Evolutionary conservation across 2,113 vertebrate species (phyloP), one percentile per base, ranked within the genome.

Genomic region (Pelecanus crispus): DNA sequence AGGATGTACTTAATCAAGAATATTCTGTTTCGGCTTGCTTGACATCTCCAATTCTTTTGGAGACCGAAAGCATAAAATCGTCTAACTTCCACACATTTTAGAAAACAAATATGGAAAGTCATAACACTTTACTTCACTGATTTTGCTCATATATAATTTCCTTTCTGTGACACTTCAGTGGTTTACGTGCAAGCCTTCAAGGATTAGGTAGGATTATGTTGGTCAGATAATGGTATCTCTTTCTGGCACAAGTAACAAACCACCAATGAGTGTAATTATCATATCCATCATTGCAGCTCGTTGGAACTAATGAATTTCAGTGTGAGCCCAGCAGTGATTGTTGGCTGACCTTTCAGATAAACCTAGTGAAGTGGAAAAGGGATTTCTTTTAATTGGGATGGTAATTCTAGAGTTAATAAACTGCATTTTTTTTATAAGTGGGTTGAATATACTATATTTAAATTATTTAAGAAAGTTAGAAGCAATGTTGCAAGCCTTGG

Each of bases 241-340:
- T 95, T 87, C 78, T 96, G 81, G 81, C 94, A 68, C 3, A 88
- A 89, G 63, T 81, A 86, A 81, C 91, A 63, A 88, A 75, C 70
- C 71, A 82, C 72, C 93, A 87, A 45, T 73, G 85, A 92, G 67
- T 50, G 17, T 88, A 93, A 34, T 97, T 96, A 95, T 56, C 24
- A 10, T 88, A 88, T 56, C 83, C 29, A 87, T 96, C 73, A 86
- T 61, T 74, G 79, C 90, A 95, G 66, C 90, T 95, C 74, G 18
- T 92, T 95, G 81, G 68, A 96, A 87, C 74, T 91, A 94, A 97
- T 90, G 66, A 96, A 96, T 97, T 97, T 95, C 93, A 93, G 17
- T 58, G 45, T 0, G 7, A 87, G 44, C 89, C 74, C 89, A 89
- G 42, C 72, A 92, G 83, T 78, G 86, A 42, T 82, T 93, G 84